Evolutionary conservation across 2,113 vertebrate species (phyloP).

Genomic region (Triplophysa siluroides): DNA sequence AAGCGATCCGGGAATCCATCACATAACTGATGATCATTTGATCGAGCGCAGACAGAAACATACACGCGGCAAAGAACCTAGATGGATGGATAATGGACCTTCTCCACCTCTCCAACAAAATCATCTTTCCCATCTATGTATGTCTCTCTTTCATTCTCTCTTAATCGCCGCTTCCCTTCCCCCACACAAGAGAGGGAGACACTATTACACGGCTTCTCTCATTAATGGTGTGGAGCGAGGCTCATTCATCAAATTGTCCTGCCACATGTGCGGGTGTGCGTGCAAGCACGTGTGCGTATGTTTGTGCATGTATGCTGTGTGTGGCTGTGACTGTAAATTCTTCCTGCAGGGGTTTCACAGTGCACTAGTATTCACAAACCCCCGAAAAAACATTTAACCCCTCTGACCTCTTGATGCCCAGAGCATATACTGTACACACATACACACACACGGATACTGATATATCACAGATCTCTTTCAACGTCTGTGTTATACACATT

Average conservation of each 20-base stretch:
- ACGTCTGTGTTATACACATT: not conserved
- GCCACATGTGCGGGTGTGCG: not conserved
- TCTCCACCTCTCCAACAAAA: conserved; percentile 20
- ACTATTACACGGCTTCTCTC: conserved; percentile 19
- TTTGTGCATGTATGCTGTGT: not conserved
- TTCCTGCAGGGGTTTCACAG: not conserved
- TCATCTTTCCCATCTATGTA: conserved; percentile 15
- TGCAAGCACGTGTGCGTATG: not conserved
- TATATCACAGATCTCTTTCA: not conserved
- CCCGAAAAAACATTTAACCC: conserved; percentile 9
- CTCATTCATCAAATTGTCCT: conserved; percentile 35
- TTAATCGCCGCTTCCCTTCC: conserved; percentile 14
- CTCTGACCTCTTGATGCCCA: conserved; percentile 5
- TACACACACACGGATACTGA: not conserved
- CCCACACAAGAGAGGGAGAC: conserved; percentile 12
- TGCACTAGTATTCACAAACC: not conserved
- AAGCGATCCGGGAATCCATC: not conserved
- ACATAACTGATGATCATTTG: not conserved
- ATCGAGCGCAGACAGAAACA: not conserved
- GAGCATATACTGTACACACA: not conserved
- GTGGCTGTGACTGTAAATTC: not conserved
- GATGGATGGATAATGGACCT: not conserved
- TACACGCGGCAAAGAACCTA: conserved; percentile 5
- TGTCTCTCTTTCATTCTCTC: not conserved
- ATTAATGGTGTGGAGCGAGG: conserved; percentile 35